These are phyloP conservation scores for Drosophila elegans DNA, from an alignment of 1,140 invertebrate species.

Conservation along the genomic window DNA sequence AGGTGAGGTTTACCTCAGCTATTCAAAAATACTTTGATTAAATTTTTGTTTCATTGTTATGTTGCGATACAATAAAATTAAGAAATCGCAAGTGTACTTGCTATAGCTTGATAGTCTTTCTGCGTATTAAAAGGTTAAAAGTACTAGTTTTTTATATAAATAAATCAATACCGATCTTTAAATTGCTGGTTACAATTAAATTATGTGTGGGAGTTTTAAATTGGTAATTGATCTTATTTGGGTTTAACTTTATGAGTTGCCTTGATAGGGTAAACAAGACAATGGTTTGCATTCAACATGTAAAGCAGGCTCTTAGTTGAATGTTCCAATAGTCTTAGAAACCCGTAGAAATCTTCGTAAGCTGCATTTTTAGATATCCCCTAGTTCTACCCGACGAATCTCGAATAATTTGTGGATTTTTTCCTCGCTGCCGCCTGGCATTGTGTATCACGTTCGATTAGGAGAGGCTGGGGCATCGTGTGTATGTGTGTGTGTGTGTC, in stretches of 20 bases:
- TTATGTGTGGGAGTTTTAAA: too few species aligned
- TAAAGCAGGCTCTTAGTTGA: neutral
- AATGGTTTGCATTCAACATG: neutral
- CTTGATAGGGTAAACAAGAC: too few species aligned
- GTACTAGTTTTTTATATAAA: too few species aligned
- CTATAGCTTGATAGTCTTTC: too few species aligned
- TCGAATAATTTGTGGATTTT: slow-evolving; percentile 12
- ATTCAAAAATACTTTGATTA: neutral
- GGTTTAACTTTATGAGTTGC: too few species aligned
- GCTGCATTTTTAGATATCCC: slow-evolving; percentile 11
- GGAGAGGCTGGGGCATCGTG: slow-evolving; percentile 13
- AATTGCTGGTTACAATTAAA: too few species aligned
- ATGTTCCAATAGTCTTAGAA: neutral
- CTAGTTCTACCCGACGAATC: slow-evolving; percentile 5
- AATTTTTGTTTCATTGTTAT: too few species aligned
- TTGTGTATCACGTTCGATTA: slow-evolving; percentile 45
- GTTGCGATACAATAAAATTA: too few species aligned
- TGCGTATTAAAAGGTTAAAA: too few species aligned
- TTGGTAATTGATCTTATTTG: too few species aligned
- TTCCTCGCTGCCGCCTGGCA: slow-evolving; percentile 4
- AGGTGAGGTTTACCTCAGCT: neutral
- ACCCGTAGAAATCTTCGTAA: neutral
- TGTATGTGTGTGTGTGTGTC: slow-evolving; percentile 28
- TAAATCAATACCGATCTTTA: too few species aligned
- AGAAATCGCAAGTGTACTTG: too few species aligned